Conservation (phyloP, 2,888 invertebrate genomes). For the Dioctria linearis region DNA sequence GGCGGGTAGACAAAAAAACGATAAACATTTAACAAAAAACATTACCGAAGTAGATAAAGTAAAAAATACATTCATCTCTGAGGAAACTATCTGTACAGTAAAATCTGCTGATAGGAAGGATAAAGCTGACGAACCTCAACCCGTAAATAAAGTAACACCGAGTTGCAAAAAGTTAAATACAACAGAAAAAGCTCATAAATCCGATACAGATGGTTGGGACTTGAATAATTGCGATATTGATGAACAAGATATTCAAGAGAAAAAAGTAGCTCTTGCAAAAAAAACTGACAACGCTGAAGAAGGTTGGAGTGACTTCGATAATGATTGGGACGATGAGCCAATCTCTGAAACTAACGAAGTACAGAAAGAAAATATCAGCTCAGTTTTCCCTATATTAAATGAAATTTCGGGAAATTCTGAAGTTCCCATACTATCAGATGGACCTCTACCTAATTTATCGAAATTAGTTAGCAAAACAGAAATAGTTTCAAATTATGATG, state of each 20-base stretch:
- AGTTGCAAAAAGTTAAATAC: not conserved
- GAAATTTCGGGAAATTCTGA: slow-evolving; percentile 24
- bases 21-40: not conserved
- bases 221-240: slow-evolving; percentile 55
- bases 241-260: slow-evolving; percentile 25
- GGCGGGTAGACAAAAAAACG: not conserved
- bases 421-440: not conserved
- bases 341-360: slow-evolving; percentile 51
- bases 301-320: slow-evolving; percentile 74
- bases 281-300: slow-evolving; percentile 59
- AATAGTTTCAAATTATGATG: slow-evolving; percentile 40
- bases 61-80: no score
- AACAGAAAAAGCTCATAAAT: slow-evolving; percentile 30
- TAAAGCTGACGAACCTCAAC: no score
- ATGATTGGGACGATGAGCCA: slow-evolving; percentile 70
- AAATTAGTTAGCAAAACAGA: slow-evolving; percentile 47
- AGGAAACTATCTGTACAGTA: no score
- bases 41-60: not conserved
- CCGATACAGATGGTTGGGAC: slow-evolving; percentile 56
- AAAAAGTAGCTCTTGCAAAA: slow-evolving; percentile 42
- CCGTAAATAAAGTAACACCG: not conserved
- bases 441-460: not conserved
- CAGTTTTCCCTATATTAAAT: slow-evolving; percentile 26
- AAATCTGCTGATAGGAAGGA: no score
- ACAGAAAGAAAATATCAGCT: not conserved